phyloP scores from a whole-genome alignment of 2,888 invertebrate species.

The Ormyrus nitidulus region DNA sequence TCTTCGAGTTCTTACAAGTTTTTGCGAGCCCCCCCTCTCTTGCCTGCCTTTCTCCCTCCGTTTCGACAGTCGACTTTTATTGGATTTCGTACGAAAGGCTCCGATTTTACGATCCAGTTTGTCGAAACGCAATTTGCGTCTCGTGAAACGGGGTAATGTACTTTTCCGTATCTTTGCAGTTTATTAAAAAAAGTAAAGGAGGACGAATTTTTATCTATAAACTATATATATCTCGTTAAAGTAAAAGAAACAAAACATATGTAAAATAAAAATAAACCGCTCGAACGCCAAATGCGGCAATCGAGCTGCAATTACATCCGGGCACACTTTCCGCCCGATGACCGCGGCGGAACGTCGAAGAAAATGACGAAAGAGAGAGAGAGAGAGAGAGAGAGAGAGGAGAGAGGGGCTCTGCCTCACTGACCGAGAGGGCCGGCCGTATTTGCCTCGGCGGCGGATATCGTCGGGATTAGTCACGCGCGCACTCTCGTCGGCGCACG shows the following conservation, averaged over 20 bases:
- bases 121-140: slow-evolving; percentile 50
- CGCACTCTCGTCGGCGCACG: slow-evolving; percentile 56
- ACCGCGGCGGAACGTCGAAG: too few species aligned
- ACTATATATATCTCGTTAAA: too few species aligned
- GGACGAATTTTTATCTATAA: too few species aligned
- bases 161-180: slow-evolving; percentile 40
- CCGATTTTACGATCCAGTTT: slow-evolving; percentile 49
- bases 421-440: too few species aligned
- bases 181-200: slow-evolving; percentile 42
- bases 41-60: slow-evolving; percentile 13
- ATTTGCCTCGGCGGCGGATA: slow-evolving; percentile 42
- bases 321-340: too few species aligned
- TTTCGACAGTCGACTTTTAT: slow-evolving; percentile 50
- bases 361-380: too few species aligned
- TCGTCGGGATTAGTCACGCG: slow-evolving; percentile 64
- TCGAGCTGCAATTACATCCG: too few species aligned
- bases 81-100: slow-evolving; percentile 50
- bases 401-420: too few species aligned
- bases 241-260: too few species aligned
- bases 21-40: slow-evolving; percentile 27
- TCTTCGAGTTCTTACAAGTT: slow-evolving; percentile 41
- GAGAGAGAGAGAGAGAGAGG: too few species aligned
- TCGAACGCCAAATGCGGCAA: too few species aligned
- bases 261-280: too few species aligned
- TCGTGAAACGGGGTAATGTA: slow-evolving; percentile 45